These are phyloP conservation scores for Mirza zaza DNA, from an alignment of 2,113 vertebrate species.

Conservation along the genomic window DNA sequence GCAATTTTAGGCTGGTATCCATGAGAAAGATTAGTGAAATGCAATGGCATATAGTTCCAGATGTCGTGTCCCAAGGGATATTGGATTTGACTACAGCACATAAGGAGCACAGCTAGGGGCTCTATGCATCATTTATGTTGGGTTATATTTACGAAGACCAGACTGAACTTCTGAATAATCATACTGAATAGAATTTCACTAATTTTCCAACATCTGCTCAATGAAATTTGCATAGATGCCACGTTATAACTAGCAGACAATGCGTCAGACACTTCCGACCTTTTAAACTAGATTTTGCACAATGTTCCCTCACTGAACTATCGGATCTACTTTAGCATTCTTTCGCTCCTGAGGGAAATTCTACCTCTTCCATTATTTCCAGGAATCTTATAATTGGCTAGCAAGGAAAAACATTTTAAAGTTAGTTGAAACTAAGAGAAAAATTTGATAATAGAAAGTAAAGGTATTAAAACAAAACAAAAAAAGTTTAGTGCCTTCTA, in stretches of 20 bases:
- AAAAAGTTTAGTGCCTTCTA: too few relatives aligned
- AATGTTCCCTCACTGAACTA: not conserved
- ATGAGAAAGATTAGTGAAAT: not conserved
- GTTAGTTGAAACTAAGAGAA: not conserved
- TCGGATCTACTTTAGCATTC: not conserved
- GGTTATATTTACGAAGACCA: conserved; percentile 1
- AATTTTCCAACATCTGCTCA: conserved; percentile 25
- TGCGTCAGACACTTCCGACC: not conserved
- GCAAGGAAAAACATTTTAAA: not conserved
- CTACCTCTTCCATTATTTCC: not conserved
- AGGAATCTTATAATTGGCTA: not conserved
- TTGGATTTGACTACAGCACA: not conserved
- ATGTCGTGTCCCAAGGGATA: not conserved
- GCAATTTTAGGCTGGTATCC: not conserved
- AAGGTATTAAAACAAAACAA: not conserved
- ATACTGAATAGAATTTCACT: conserved; percentile 20
- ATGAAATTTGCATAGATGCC: not conserved
- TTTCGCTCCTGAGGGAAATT: not conserved
- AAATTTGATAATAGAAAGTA: not conserved
- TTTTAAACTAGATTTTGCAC: not conserved
- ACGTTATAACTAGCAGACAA: not conserved
- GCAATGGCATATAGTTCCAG: not conserved
- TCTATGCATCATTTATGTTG: not conserved
- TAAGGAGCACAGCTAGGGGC: not conserved
- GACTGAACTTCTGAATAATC: conserved; percentile 25